phyloP scores from a whole-genome alignment of 2,888 invertebrate genomes.

The Pogonocherus hispidulus region DNA sequence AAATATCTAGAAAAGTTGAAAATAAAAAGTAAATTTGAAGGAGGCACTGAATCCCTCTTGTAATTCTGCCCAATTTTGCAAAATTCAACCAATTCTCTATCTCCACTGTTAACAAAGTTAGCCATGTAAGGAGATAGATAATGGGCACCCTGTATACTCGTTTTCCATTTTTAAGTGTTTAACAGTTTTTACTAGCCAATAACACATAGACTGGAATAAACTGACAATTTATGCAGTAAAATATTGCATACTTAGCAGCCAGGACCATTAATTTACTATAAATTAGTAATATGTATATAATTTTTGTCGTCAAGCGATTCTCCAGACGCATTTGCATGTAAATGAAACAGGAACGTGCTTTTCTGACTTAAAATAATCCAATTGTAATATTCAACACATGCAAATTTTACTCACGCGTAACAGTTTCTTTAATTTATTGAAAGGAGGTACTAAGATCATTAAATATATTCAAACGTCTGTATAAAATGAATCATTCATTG shows the following conservation, averaged over 20 bases:
- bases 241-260: neutral
- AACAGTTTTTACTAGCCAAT: no score
- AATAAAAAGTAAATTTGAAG: no score
- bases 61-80: no score
- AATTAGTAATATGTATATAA: neutral
- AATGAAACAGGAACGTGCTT: neutral
- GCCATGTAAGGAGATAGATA: no score
- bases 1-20: no score
- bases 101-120: no score
- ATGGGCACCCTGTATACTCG: no score
- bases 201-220: no score
- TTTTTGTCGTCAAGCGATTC: neutral
- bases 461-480: neutral
- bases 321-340: neutral
- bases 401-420: neutral
- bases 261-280: neutral
- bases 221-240: neutral
- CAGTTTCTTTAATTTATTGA: neutral
- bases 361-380: conserved; percentile 1
- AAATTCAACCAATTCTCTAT: no score
- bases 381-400: conserved; percentile 3
- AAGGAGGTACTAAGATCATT: neutral
- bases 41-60: no score
- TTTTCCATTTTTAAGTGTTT: no score
- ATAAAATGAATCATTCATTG: neutral